Evolutionary conservation across 2,888 invertebrate species (phyloP).

Genomic region (Allygus modestus): DNA sequence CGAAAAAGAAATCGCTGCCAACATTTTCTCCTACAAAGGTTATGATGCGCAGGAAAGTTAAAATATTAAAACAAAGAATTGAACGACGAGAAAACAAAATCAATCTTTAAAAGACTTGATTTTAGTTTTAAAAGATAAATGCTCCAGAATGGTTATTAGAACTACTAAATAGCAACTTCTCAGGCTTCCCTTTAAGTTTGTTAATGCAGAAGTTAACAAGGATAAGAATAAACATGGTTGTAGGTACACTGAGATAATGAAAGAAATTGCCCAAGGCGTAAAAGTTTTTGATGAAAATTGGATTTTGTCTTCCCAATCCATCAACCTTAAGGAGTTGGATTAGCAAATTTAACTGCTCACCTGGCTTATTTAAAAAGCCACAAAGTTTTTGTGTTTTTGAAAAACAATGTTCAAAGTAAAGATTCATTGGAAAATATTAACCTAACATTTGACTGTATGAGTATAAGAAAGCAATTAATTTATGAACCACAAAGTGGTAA

Average conservation of each 20-base stretch:
- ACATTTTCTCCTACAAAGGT: neutral
- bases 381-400: slow-evolving; percentile 32
- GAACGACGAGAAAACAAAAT: neutral
- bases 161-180: slow-evolving; percentile 1
- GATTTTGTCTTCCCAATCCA: slow-evolving; percentile 8
- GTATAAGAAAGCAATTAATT: slow-evolving; percentile 53
- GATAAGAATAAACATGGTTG: slow-evolving; percentile 21
- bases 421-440: slow-evolving; percentile 32
- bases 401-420: slow-evolving; percentile 18
- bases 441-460: slow-evolving; percentile 39
- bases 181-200: slow-evolving; percentile 31
- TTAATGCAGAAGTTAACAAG: neutral
- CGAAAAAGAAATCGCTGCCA: neutral
- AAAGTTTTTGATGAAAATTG: slow-evolving; percentile 35
- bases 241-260: slow-evolving; percentile 38
- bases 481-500: slow-evolving; percentile 40
- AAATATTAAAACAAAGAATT: neutral
- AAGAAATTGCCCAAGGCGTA: slow-evolving; percentile 56
- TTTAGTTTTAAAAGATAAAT: neutral
- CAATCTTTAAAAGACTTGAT: neutral
- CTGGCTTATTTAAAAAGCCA: slow-evolving; percentile 1
- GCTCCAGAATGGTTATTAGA: slow-evolving; percentile 2
- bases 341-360: slow-evolving; percentile 3
- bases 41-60: neutral
- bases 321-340: slow-evolving; percentile 17